Conservation (phyloP, 64 coral and sea anemone genomes). For the Catalaphyllia jardinei region DNA sequence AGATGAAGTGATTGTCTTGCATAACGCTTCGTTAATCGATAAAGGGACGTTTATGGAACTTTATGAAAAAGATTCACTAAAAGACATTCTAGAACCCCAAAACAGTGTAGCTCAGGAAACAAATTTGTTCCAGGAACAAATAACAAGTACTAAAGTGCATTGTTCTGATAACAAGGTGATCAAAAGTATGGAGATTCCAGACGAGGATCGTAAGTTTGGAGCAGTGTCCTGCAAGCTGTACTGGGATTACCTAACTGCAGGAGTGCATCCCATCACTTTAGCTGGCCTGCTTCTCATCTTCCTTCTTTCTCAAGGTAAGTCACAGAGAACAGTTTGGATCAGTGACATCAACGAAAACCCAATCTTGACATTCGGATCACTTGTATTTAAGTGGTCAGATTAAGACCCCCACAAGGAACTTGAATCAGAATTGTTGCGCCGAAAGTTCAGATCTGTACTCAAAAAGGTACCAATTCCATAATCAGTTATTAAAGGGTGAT, state of each 20-base stretch:
- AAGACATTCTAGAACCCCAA: conserved; percentile 9
- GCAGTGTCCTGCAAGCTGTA: conserved; percentile 43
- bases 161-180: not conserved
- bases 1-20: conserved; percentile 49
- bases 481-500: no score
- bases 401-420: no score
- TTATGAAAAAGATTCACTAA: not conserved
- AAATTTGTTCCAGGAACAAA: not conserved
- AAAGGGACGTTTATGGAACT: conserved; percentile 7
- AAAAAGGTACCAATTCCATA: no score
- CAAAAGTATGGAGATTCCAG: conserved; percentile 30
- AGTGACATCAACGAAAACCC: no score
- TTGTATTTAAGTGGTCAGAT: no score
- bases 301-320: conserved; percentile 54
- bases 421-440: no score
- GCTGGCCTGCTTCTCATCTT: conserved; percentile 17
- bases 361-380: no score
- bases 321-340: no score
- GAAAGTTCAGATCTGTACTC: no score
- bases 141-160: not conserved
- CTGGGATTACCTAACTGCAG: conserved; percentile 61
- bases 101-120: not conserved
- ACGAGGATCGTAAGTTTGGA: conserved; percentile 26
- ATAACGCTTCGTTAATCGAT: conserved; percentile 12
- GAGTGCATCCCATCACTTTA: conserved; percentile 28